Evolutionary conservation across 2,113 vertebrate species (phyloP).

Genomic region (Perca flavescens): DNA sequence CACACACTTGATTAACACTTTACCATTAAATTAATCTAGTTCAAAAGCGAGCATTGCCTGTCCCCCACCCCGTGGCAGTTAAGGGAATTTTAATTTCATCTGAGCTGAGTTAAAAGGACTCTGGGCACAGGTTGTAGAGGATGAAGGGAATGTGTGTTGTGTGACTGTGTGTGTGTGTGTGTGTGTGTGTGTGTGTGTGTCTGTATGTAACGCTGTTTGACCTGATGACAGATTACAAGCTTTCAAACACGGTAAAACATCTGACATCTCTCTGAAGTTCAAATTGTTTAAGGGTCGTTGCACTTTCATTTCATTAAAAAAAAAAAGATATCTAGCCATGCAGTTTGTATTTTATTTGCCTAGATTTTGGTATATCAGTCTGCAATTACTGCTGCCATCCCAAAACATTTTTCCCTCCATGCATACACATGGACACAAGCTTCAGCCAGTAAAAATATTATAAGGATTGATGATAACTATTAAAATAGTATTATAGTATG

Average conservation of each 20-base stretch:
- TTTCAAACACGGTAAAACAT: slow-evolving; percentile 71
- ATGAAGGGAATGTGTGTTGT: slow-evolving; percentile 37
- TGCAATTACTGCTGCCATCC: not conserved
- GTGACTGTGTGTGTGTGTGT: slow-evolving; percentile 24
- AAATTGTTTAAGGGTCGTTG: not conserved
- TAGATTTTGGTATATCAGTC: not conserved
- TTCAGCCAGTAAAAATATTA: no score
- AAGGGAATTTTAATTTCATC: slow-evolving; percentile 79
- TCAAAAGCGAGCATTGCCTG: slow-evolving; percentile 73
- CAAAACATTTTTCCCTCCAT: not conserved
- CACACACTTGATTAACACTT: slow-evolving; percentile 79
- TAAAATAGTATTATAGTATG: not conserved
- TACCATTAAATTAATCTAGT: slow-evolving; percentile 78
- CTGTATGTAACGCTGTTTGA: slow-evolving; percentile 60
- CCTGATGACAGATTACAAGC: slow-evolving; percentile 81
- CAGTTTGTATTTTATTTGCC: slow-evolving; percentile 6
- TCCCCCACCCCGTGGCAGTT: slow-evolving; percentile 72
- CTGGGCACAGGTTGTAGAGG: slow-evolving; percentile 58
- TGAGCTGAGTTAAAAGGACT: slow-evolving; percentile 78
- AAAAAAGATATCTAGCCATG: not conserved
- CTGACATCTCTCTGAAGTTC: slow-evolving; percentile 58
- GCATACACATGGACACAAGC: not conserved
- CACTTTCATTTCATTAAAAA: not conserved
- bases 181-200: slow-evolving; percentile 1
- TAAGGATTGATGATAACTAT: not conserved